Percentiles rank a stretch among this genome's conserved stretches.
Evolutionary conservation across 2,888 invertebrate species (phyloP).

Genomic region (Oxyteleia sp.): DNA sequence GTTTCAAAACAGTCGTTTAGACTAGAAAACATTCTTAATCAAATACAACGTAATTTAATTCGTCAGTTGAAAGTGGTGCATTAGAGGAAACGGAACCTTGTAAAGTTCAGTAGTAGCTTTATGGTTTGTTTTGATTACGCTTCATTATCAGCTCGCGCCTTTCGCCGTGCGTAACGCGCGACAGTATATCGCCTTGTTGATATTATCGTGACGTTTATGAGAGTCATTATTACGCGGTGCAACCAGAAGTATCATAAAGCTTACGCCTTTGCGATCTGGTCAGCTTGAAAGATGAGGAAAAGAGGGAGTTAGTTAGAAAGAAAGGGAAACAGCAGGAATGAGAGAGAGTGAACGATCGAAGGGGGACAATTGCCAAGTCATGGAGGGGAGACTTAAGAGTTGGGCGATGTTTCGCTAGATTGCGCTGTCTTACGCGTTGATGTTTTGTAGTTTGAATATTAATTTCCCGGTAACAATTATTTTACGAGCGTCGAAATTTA

Average conservation of each 20-base stretch:
- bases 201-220: conserved; percentile 87
- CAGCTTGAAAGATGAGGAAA: conserved; percentile 70
- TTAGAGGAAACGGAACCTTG: too few relatives aligned
- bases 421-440: conserved; percentile 80
- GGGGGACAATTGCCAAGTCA: conserved; percentile 66
- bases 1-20: too few relatives aligned
- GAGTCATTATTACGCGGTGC: conserved; percentile 87
- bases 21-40: too few relatives aligned
- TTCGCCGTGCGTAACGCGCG: conserved; percentile 84
- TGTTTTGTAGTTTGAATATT: conserved; percentile 10
- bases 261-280: conserved; percentile 85
- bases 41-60: conserved; percentile 38
- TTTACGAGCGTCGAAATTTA: background rate
- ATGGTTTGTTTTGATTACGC: conserved; percentile 87
- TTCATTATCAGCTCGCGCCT: conserved; percentile 86
- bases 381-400: conserved; percentile 83
- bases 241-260: conserved; percentile 85
- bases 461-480: background rate
- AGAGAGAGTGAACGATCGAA: conserved; percentile 59
- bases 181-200: conserved; percentile 86
- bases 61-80: conserved; percentile 42
- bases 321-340: conserved; percentile 56
- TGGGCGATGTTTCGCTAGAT: conserved; percentile 85
- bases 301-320: conserved; percentile 25
- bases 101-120: conserved; percentile 78